Conservation (phyloP, 2,797 vertebrate species). For the Epinephelus coioides region DNA sequence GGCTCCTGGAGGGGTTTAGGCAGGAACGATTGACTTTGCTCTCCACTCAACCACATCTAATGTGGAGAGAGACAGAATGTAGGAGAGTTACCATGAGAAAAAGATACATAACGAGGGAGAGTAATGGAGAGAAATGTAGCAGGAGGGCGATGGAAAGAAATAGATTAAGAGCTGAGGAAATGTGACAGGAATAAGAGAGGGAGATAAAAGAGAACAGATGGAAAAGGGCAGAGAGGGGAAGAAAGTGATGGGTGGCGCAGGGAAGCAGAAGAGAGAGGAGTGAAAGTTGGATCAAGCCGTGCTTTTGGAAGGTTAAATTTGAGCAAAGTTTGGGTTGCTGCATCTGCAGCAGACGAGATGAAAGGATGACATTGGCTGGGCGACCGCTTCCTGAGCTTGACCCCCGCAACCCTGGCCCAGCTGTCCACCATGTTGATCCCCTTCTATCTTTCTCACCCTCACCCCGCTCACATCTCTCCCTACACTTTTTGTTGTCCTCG, state of each 20-base stretch:
- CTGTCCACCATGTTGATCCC: conserved; percentile 72
- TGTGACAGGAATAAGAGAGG: conserved; percentile 69
- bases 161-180: conserved; percentile 56
- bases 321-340: conserved; percentile 68
- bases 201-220: conserved; percentile 74
- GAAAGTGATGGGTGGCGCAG: conserved; percentile 54
- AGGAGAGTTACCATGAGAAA: conserved; percentile 55
- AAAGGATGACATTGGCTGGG: conserved; percentile 77
- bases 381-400: conserved; percentile 72
- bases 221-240: conserved; percentile 62
- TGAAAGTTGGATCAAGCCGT: conserved; percentile 62
- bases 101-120: conserved; percentile 55
- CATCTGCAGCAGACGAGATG: conserved; percentile 66
- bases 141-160: conserved; percentile 50
- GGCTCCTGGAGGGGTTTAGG: conserved; percentile 69
- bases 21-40: conserved; percentile 72
- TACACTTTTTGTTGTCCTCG: conserved; percentile 64
- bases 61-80: conserved; percentile 60
- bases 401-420: conserved; percentile 69
- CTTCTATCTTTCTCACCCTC: conserved; percentile 45
- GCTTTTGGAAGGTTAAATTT: conserved; percentile 75
- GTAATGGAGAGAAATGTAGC: conserved; percentile 59
- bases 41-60: conserved; percentile 74
- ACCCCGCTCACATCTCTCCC: conserved; percentile 46
- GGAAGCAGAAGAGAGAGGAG: conserved; percentile 45